A percentile compares a stretch with the other conserved stretches of the same genome.
Conservation (phyloP, 1,140 invertebrate genomes). For the Bombyx mori region DNA sequence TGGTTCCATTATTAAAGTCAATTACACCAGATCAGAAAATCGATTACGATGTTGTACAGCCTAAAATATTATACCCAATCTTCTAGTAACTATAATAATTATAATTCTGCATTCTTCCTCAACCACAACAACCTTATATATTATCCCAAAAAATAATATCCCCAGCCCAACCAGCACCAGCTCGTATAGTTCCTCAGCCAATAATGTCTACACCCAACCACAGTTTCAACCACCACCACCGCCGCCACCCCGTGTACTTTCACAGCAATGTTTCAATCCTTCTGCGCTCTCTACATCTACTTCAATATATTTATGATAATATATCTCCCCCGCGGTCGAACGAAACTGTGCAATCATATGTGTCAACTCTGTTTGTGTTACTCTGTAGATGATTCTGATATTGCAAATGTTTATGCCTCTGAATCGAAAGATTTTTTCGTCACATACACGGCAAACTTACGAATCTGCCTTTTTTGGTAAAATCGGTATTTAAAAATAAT, state of each 20-base stretch:
- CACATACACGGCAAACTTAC: too few species aligned
- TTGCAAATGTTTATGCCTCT: not conserved
- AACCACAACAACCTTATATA: slow-evolving; percentile 5
- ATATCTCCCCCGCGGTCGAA: not conserved
- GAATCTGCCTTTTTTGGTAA: too few species aligned
- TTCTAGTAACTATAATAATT: slow-evolving; percentile 7
- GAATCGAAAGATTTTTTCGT: not conserved
- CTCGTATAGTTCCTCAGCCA: slow-evolving; percentile 5
- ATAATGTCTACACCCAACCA: slow-evolving; percentile 5
- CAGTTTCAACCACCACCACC: not conserved
- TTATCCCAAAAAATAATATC: slow-evolving; percentile 6
- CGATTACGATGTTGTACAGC: slow-evolving; percentile 2
- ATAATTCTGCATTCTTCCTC: slow-evolving; percentile 5
- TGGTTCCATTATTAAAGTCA: slow-evolving; percentile 5
- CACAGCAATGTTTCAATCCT: not conserved
- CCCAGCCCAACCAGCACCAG: slow-evolving; percentile 5
- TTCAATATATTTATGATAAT: not conserved
- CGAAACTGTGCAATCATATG: not conserved
- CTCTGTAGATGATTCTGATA: not conserved
- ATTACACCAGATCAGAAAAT: slow-evolving; percentile 6
- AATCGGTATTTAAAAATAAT: too few species aligned
- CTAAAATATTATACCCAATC: slow-evolving; percentile 6
- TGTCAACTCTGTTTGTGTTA: not conserved
- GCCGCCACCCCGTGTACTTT: not conserved
- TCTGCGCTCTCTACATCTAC: not conserved